A percentile compares a stretch with the other conserved stretches of the same genome.
Evolutionary conservation across 2,113 vertebrate genomes (phyloP).

Genomic region (Vulpes lagopus): DNA sequence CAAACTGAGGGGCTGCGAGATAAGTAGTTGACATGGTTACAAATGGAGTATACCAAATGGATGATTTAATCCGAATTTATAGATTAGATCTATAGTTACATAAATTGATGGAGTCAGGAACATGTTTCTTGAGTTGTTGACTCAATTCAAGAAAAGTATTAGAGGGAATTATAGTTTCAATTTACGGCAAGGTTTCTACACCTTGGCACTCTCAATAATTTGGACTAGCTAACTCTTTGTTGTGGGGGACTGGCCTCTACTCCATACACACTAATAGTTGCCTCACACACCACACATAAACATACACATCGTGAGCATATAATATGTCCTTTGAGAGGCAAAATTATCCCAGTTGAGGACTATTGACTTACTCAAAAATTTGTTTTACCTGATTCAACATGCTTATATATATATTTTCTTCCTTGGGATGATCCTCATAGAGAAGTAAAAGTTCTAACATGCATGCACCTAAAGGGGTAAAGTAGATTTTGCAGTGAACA

Average conservation of each 20-base stretch:
- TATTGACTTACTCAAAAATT: neutral
- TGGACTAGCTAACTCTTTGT: neutral
- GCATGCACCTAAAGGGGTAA: neutral
- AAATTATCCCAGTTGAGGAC: neutral
- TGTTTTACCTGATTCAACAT: neutral
- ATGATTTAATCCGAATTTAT: slow-evolving; percentile 2
- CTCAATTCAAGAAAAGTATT: neutral
- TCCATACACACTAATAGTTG: neutral
- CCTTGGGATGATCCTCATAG: neutral
- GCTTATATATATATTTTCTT: neutral
- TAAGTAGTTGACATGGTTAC: slow-evolving; percentile 55
- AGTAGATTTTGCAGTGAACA: neutral
- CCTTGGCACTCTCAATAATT: neutral
- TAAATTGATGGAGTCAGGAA: neutral
- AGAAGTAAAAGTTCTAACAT: neutral
- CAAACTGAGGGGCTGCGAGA: neutral
- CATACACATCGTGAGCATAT: neutral
- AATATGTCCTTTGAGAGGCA: neutral
- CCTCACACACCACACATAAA: accelerated
- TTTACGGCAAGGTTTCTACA: neutral
- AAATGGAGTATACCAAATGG: neutral
- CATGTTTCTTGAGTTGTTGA: slow-evolving; percentile 30
- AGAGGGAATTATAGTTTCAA: neutral
- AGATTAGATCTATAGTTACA: slow-evolving; percentile 31
- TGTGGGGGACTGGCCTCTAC: neutral